Evolutionary conservation across 2,113 vertebrate genomes (phyloP).

Genomic region (Pelusios castaneus): DNA sequence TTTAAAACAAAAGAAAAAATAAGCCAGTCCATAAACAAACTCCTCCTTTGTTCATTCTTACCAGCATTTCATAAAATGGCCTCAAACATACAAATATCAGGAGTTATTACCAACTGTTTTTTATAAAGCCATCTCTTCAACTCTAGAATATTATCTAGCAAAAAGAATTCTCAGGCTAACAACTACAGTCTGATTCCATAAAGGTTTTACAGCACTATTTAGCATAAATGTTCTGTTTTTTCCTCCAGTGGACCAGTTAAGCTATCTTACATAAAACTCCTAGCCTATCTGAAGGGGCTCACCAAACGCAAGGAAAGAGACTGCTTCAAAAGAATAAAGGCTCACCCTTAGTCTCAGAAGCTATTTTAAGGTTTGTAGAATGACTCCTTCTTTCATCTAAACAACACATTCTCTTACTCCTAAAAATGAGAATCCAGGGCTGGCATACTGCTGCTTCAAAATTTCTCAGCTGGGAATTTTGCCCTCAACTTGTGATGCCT

Average conservation of each 20-base stretch:
- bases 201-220: neutral
- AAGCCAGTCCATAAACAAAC: neutral
- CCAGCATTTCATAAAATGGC: neutral
- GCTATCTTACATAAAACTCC: neutral
- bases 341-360: neutral
- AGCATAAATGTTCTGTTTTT: fast-evolving
- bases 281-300: neutral
- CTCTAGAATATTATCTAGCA: neutral
- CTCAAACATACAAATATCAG: neutral
- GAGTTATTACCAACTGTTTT: neutral
- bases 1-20: neutral
- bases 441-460: neutral
- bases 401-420: neutral
- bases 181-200: neutral
- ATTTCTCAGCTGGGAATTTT: neutral
- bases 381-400: neutral
- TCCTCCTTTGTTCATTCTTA: neutral
- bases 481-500: neutral
- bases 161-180: neutral
- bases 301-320: neutral
- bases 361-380: fast-evolving
- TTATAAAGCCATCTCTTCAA: neutral
- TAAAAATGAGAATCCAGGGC: fast-evolving
- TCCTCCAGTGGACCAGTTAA: neutral
- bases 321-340: neutral